Evolutionary conservation across 2,113 vertebrate genomes (phyloP).

Genomic region (Petroica traversi): DNA sequence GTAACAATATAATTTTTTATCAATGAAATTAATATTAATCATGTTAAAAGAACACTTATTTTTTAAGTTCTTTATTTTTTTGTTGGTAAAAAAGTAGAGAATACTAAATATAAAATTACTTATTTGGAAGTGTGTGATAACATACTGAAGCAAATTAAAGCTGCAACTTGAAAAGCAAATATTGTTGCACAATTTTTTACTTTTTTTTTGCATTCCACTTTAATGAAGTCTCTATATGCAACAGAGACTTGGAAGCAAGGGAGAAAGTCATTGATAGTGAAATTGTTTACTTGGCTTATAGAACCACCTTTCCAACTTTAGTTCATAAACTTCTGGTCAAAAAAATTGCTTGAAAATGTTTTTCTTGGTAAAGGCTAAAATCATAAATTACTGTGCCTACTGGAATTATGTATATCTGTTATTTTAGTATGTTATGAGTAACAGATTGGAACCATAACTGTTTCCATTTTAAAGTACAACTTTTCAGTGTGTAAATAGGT

Average conservation of each 20-base stretch:
- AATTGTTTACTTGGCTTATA: slow-evolving; percentile 27
- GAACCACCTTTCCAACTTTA: not conserved
- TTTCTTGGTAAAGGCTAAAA: not conserved
- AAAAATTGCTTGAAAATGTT: not conserved
- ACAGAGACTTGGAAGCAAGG: not conserved
- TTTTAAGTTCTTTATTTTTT: not conserved
- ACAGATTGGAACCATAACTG: not conserved
- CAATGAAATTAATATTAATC: not conserved
- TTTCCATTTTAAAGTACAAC: slow-evolving; percentile 17
- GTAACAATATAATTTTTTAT: not conserved
- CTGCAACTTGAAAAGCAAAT: not conserved
- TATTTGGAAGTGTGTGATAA: not conserved
- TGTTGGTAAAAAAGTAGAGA: not conserved
- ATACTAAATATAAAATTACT: not conserved
- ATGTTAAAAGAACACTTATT: not conserved
- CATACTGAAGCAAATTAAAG: not conserved
- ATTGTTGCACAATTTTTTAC: not conserved
- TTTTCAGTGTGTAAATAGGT: not conserved
- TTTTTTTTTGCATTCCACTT: not conserved
- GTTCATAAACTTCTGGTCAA: not conserved
- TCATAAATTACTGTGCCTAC: not conserved
- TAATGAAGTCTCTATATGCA: not conserved
- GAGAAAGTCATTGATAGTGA: not conserved
- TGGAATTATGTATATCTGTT: not conserved
- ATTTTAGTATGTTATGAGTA: not conserved